Percentiles rank a stretch among this genome's conserved stretches.
Evolutionary conservation across 2,797 vertebrate genomes (phyloP).

Genomic region (Mycteria americana): DNA sequence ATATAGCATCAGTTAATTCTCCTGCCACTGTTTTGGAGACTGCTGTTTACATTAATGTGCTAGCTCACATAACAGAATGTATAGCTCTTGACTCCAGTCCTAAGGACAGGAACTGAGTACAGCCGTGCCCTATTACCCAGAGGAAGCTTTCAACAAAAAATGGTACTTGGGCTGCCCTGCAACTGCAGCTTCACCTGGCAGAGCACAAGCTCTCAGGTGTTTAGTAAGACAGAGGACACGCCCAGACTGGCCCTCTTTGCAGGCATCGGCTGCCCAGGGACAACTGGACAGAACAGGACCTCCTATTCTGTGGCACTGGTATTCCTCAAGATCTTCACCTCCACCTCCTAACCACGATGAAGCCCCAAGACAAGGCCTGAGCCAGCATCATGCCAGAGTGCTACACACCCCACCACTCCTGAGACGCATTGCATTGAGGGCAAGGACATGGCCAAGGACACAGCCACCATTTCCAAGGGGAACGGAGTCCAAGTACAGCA

Average conservation of each 20-base stretch:
- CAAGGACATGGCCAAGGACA: not conserved
- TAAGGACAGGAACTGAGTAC: not conserved
- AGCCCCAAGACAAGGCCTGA: not conserved
- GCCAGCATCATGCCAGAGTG: not conserved
- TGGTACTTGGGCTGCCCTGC: not conserved
- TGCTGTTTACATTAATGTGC: slow-evolving; percentile 59
- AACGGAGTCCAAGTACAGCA: not conserved
- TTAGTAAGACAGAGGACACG: not conserved
- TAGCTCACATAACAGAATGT: slow-evolving; percentile 45
- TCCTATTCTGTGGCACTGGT: not conserved
- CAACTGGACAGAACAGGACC: not conserved
- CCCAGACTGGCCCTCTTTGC: not conserved
- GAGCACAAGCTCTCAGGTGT: not conserved
- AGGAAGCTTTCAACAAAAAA: not conserved
- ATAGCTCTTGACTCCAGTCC: slow-evolving; percentile 43
- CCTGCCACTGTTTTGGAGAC: slow-evolving; percentile 70
- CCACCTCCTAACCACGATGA: not conserved
- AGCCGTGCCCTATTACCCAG: rapidly evolving
- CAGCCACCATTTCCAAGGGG: not conserved
- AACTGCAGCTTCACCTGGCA: not conserved
- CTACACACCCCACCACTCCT: rapidly evolving
- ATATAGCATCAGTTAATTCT: slow-evolving; percentile 64
- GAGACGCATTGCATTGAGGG: not conserved
- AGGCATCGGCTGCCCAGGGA: not conserved
- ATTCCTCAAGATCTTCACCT: not conserved